Evolutionary conservation across 2,888 invertebrate genomes (phyloP), one percentile per base, ranked within the genome.

Genomic region (Hypsopygia costalis): DNA sequence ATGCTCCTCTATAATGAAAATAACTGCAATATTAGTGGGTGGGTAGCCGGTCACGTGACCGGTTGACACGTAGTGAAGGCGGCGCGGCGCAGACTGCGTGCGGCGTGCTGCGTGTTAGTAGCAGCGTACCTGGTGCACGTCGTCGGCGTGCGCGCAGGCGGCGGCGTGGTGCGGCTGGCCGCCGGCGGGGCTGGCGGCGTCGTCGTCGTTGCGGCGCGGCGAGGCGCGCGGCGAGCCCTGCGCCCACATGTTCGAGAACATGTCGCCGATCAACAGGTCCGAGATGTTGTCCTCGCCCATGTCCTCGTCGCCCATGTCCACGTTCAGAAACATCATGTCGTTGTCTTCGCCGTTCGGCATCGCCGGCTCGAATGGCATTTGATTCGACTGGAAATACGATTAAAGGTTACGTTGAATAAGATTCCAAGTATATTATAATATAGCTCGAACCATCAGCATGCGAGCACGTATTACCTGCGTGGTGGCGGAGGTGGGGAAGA

Each of bases 401-500:
- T 34, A 1, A 3, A 30, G 12, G 16, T 10, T 1, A 27, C 22
- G 9, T 34, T 9, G 9, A 38, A 4, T 16, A 16, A 16, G 4
- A 3, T 16, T 2, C 2, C 3, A 2, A 16, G 4, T 4, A 16
- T 2, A 16, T 3, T 16, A 16, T 2, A 16, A 16, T 16, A 16
- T 3, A 16, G 4, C 3, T 16, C 4, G 2, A 3, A 3, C 16
- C 3, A 2, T 16, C 4, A 3, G 4, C 4, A 2, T 16, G 3
- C 3, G 22, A 0, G 8, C 6, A 9, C 11, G 27, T 21, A 33
- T 11, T 40, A 95, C 95, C 92, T 96, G 96, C 44, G 97, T 96
- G 42, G 96, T 96, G 31, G 98, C 97, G 46, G 97, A 98, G 29
- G 98, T 99, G 36, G 99, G 99, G 88, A 99, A 99, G 57, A 99